Evolutionary conservation across 2,113 vertebrate species (phyloP), one percentile per base, ranked within the genome.

Genomic region (Dicaeum eximium): DNA sequence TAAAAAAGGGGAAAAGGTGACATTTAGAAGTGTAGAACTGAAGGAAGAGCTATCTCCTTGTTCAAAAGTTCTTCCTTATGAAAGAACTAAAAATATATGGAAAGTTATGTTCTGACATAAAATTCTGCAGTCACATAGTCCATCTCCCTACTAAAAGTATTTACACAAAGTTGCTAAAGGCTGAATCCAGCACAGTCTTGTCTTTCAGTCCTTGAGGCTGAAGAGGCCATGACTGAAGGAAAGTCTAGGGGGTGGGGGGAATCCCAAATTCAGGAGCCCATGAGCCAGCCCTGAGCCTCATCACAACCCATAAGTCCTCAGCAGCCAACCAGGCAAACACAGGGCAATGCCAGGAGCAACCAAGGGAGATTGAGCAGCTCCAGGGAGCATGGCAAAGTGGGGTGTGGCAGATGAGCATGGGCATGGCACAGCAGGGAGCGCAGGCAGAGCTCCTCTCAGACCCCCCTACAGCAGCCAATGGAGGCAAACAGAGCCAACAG

Each of bases 361-460:
- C 0, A 3, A 69, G 19, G 22, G 45, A 69, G 18, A 69, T n/a
- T 15, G 6, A 38, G 45, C 2, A 7, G 12, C 33, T 53, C 33
- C 33, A 38, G 33, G 15, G 62, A 51, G 22, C 6, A 1, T 3
- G 3, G 31, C 19, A 50, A 66, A 51, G 17, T 24, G 38, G 9
- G 9, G 37, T 0, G 1, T 8, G 51, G 35, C 24, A 48, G 13
- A 7, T n/a, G 30, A 65, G 40, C 33, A 7, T 10, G 16, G 21
- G 22, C 1, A 0, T 24, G 30, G 44, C 15, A 60, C 3, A 27
- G 57, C 28, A 47, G 20, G 17, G 53, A 25, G 7, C 1, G 0
- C 9, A 31, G 51, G 25, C 25, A 67, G 45, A 44, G 15, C 45
- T 51, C 33, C 18, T 44, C 37, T 60, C 15, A 6, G 27, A 38